Base-by-base conservation (phyloP, 2,113 vertebrate genomes). In the Perognathus longimembris region DNA sequence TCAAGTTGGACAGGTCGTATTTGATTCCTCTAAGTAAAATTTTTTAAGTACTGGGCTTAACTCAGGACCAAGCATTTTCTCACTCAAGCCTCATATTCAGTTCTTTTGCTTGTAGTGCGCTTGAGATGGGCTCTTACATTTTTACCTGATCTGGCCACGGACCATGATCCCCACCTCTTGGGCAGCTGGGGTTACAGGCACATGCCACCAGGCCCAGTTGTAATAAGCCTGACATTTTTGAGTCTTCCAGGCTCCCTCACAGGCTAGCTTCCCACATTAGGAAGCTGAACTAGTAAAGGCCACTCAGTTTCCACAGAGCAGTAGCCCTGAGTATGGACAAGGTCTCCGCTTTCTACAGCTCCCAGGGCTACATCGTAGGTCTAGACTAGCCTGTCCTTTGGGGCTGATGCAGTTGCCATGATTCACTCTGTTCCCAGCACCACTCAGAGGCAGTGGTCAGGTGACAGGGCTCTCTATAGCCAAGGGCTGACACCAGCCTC, bases 401-500 rank as follows among this genome's bases (percentile, higher is more conserved):
- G 64, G 74, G 18, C 67, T 38, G n/a, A 36, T 0, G 3, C 61
- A 40, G 71, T 28, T 71, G 34, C 77, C 4, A 1, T 22, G 57
- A 71, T 11, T 50, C 26, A 14, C 59, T 57, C 64, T 66, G 24
- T 61, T 64, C 50, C n/a, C 4, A 59, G n/a, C 22, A 34, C 20
- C 64, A 34, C 11, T 26, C 24, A 0, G 11, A 2, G 4, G 42
- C 54, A 22, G 17, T 0, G 0, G 73, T 64, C 15, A 14, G 61
- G 63, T 17, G 38, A 86, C 26, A 3, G 20, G 77, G 57, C 40
- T 32, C 38, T 0, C 0, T 6, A 3, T 2, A 22, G 57, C 63
- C 1, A 2, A 45, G 32, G 54, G 40, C 76, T 67, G 63, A 42
- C 73, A 71, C 74, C 87, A 91, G 93, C 94, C 30, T 78, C 61